Evolutionary conservation across 2,113 vertebrate species (phyloP).

Genomic region (Campylomormyrus tamandua): DNA sequence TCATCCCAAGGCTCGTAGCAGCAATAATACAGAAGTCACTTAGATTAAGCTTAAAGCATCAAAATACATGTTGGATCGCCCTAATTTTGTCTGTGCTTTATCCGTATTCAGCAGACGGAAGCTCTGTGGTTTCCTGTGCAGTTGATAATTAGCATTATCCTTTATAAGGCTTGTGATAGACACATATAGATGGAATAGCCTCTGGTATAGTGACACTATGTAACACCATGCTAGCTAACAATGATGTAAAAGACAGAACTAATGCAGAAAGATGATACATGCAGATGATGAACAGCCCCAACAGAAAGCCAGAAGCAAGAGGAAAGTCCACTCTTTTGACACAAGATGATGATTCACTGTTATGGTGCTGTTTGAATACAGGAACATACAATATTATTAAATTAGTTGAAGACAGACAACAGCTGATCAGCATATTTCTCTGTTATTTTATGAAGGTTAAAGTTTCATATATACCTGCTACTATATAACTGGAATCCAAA

Average conservation of each 20-base stretch:
- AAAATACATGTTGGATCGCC: neutral
- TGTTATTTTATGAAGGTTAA: too few species aligned
- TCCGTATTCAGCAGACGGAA: neutral
- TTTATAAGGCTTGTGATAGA: neutral
- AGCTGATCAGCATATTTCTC: too few species aligned
- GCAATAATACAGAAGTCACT: neutral
- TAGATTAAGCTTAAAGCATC: neutral
- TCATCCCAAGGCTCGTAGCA: neutral
- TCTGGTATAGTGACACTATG: neutral
- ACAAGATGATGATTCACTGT: neutral
- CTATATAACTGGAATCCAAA: too few species aligned
- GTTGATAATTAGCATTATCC: neutral
- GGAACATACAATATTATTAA: neutral
- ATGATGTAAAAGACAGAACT: neutral
- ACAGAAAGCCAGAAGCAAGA: neutral
- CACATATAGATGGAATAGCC: neutral
- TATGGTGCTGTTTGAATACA: neutral
- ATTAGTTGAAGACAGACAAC: neutral
- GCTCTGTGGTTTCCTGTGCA: neutral
- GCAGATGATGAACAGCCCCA: neutral
- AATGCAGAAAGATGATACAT: neutral
- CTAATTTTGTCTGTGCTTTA: neutral
- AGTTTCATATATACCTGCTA: too few species aligned
- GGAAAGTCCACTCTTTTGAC: neutral
- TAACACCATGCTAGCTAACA: neutral